A percentile compares a stretch with the other conserved stretches of the same genome.
These are phyloP conservation scores for Oreochromis aureus DNA, from an alignment of 2,113 vertebrate species.

Conservation along the genomic window DNA sequence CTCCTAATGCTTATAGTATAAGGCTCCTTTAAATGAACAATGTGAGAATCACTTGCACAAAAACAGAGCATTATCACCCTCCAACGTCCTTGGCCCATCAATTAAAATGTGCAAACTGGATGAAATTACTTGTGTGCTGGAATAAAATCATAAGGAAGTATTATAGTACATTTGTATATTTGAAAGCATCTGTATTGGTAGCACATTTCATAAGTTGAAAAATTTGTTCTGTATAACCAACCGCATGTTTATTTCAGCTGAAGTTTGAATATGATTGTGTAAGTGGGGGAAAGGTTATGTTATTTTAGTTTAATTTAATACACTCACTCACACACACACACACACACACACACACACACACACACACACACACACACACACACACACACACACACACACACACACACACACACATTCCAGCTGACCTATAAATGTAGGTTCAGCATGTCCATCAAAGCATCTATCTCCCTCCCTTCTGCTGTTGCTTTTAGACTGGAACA, in stretches of 20 bases:
- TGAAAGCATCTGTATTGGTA: background rate
- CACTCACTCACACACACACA: background rate
- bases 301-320: background rate
- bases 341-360: background rate
- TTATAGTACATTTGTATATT: background rate
- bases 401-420: background rate
- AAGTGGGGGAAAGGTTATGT: background rate
- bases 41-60: background rate
- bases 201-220: background rate
- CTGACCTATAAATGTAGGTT: constrained; percentile 35
- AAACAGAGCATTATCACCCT: background rate
- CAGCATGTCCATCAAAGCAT: constrained; percentile 3
- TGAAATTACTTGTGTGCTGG: background rate
- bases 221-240: background rate
- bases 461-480: background rate
- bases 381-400: too few relatives aligned
- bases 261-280: background rate
- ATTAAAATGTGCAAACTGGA: background rate
- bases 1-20: background rate
- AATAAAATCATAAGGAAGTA: background rate
- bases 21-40: background rate
- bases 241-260: background rate
- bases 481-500: constrained; percentile 55
- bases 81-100: background rate
- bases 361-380: background rate